Percentiles rank a stretch among this genome's conserved stretches.
Conservation (phyloP, 1,140 invertebrate genomes). For the Choristoneura fumiferana region DNA sequence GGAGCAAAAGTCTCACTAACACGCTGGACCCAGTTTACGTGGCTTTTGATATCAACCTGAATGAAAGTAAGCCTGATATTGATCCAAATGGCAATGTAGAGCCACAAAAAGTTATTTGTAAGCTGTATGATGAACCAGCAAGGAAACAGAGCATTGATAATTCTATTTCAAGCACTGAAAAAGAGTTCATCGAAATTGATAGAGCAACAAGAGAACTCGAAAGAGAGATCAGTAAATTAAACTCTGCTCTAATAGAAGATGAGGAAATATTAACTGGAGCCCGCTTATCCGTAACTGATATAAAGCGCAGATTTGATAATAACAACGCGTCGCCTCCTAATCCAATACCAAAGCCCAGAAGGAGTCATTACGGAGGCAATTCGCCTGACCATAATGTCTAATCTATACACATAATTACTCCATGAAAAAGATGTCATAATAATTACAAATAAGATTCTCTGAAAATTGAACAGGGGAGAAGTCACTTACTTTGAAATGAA, state of each 20-base stretch:
- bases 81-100: conserved; percentile 61
- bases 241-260: conserved; percentile 61
- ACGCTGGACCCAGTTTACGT: conserved; percentile 47
- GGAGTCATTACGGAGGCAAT: conserved; percentile 63
- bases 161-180: conserved; percentile 67
- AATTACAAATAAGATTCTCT: too few relatives aligned
- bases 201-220: conserved; percentile 67
- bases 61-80: conserved; percentile 41
- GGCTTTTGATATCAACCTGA: conserved; percentile 62
- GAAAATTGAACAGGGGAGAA: too few relatives aligned
- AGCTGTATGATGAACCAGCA: conserved; percentile 51
- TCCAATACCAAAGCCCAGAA: conserved; percentile 75
- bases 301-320: conserved; percentile 67
- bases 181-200: conserved; percentile 74
- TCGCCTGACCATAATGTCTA: conserved; percentile 32
- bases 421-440: too few relatives aligned
- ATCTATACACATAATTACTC: too few relatives aligned
- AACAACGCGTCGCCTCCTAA: conserved; percentile 60
- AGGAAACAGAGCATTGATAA: conserved; percentile 64
- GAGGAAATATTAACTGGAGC: conserved; percentile 41
- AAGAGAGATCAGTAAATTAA: conserved; percentile 69
- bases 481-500: too few relatives aligned
- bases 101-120: conserved; percentile 65
- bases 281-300: conserved; percentile 62
- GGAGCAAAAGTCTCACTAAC: conserved; percentile 67